Base-by-base conservation (phyloP, 2,113 vertebrate genomes). In the Seriola rivoliana region DNA sequence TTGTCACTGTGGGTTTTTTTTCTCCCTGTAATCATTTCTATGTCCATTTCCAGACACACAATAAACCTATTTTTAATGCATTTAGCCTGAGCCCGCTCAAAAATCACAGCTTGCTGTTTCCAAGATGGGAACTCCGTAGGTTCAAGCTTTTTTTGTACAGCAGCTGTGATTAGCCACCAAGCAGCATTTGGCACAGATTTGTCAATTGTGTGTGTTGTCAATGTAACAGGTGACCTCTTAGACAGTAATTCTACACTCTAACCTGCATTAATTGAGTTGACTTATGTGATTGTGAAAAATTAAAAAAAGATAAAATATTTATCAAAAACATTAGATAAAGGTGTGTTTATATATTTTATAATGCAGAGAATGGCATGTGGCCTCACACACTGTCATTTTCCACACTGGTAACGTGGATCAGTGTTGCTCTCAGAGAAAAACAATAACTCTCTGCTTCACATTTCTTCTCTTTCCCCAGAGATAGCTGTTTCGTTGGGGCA, bases 391-490 rank as follows among this genome's bases (percentile, higher is more conserved):
- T 55, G 25, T 19, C 58, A 12, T 32, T 50, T 71, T 75, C 42
- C n/a, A 62, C 38, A 16, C 58, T 46, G 17, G 12, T 25, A 16
- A 75, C 71, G 71, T 9, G 62, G 17, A 62, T 72, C 13, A 38
- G 0, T 63, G 38, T 57, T 69, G 14, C 58, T 58, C 3, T 42
- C 10, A 64, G 63, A 70, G 17, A 19, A 52, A 74, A 78, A 71
- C 68, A 65, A 44, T 64, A 34, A 34, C 32, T 60, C 36, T 69
- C 38, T 58, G 52, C 44, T 54, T 66, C 63, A 38, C 36, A 64
- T 85, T 81, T 75, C 34, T 65, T 68, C n/a, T 84, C 46, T 75
- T 88, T 78, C 63, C 67, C 68, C 46, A 77, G 29, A 62, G 55
- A 78, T 58, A 85, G 44, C 29, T 13, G 21, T 70, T 74, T 77